A percentile compares a stretch with the other conserved stretches of the same genome.
Conservation (phyloP, 2,888 invertebrate species). For the Protula sp. region DNA sequence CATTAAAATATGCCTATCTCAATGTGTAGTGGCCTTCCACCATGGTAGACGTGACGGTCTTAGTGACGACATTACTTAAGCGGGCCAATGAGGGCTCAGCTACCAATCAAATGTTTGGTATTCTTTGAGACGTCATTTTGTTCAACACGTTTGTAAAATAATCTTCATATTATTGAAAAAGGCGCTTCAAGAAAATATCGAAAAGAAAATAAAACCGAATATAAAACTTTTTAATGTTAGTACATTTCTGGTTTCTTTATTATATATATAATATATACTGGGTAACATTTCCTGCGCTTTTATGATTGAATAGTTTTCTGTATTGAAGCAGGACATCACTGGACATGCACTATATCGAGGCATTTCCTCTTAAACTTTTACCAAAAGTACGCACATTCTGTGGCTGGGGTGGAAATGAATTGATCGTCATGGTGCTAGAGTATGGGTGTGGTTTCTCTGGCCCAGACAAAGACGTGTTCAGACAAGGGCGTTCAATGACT, state of each 20-base stretch:
- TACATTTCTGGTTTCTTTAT: too few species aligned
- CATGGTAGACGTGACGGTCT: background rate
- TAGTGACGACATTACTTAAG: conserved; percentile 7
- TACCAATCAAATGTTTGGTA: conserved; percentile 42
- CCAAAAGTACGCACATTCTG: conserved; percentile 38
- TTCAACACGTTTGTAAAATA: conserved; percentile 26
- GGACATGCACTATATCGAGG: too few species aligned
- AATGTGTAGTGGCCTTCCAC: conserved; percentile 8
- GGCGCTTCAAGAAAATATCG: too few species aligned
- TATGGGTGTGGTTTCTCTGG: conserved; percentile 55
- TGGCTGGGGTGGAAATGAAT: conserved; percentile 35
- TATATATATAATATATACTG: too few species aligned
- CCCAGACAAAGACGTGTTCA: conserved; percentile 52
- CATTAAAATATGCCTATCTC: conserved; percentile 8
- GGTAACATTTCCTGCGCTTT: too few species aligned
- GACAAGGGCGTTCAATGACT: conserved; percentile 48
- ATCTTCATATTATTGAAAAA: too few species aligned
- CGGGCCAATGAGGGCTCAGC: conserved; percentile 43
- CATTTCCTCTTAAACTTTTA: conserved; percentile 50
- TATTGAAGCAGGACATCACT: too few species aligned
- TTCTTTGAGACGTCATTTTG: conserved; percentile 33
- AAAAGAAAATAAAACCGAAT: too few species aligned
- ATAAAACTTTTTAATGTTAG: too few species aligned
- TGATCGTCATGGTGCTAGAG: conserved; percentile 51
- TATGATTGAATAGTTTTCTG: too few species aligned